Conservation (phyloP, 1,140 invertebrate genomes). For the Metaphire vulgaris region DNA sequence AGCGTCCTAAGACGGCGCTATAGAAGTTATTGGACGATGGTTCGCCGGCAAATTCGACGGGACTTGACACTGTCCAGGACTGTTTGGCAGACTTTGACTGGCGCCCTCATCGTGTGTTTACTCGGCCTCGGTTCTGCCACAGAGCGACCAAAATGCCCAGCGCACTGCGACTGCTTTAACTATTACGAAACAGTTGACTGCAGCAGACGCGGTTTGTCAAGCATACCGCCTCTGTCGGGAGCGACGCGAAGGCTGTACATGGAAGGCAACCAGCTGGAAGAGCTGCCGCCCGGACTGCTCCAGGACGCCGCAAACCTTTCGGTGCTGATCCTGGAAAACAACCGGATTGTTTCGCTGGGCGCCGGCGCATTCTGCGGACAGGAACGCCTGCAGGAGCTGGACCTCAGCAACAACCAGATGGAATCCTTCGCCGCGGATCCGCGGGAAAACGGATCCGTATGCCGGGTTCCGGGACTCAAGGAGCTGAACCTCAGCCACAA, state of each 20-base stretch:
- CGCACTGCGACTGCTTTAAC: constrained; percentile 28
- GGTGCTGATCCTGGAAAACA: constrained; percentile 23
- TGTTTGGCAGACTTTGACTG: no score
- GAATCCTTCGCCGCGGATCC: constrained; percentile 2
- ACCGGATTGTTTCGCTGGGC: constrained; percentile 23
- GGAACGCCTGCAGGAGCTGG: constrained; percentile 19
- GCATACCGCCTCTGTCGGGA: constrained; percentile 26
- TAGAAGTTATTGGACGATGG: no score
- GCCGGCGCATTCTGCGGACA: constrained; percentile 21
- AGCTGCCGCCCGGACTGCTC: constrained; percentile 23
- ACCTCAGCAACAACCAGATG: constrained; percentile 24
- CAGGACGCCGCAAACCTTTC: constrained; percentile 21
- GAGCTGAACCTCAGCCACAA: constrained; percentile 28
- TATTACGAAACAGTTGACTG: constrained; percentile 28
- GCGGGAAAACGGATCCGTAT: background rate
- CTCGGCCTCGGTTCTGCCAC: background rate
- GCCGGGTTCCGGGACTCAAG: constrained; percentile 10
- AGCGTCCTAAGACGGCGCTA: no score
- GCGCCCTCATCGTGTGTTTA: no score
- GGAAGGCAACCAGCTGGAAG: constrained; percentile 24
- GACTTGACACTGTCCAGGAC: no score
- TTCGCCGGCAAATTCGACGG: no score
- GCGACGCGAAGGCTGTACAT: constrained; percentile 26
- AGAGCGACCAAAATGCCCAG: constrained; percentile 11
- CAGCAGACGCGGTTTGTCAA: constrained; percentile 11